phyloP scores from a whole-genome alignment of 2,888 invertebrate species.

The Hermodice carunculata region DNA sequence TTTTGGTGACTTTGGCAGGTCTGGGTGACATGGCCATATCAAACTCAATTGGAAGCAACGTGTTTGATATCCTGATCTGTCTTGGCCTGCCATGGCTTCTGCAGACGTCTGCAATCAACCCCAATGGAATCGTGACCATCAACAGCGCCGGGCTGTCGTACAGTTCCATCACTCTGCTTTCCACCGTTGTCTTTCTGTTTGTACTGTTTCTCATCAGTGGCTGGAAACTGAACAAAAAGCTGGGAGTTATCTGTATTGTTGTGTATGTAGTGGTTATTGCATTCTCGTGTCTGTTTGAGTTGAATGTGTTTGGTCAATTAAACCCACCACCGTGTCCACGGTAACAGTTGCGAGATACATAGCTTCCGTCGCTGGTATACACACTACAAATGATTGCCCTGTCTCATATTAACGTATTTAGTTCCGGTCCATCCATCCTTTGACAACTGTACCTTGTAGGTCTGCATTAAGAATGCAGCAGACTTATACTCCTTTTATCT shows the following conservation, averaged over 20 bases:
- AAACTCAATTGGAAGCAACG: conserved; percentile 67
- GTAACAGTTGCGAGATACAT: too few relatives aligned
- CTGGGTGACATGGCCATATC: conserved; percentile 68
- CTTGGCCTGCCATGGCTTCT: conserved; percentile 66
- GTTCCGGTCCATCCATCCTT: too few relatives aligned
- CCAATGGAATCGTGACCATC: conserved; percentile 79
- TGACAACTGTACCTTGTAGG: too few relatives aligned
- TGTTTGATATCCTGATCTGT: conserved; percentile 66
- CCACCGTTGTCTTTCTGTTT: conserved; percentile 81
- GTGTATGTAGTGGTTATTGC: conserved; percentile 81
- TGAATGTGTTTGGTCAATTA: conserved; percentile 90
- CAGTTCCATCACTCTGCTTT: conserved; percentile 82
- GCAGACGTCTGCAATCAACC: conserved; percentile 46
- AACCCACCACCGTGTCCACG: conserved; percentile 84
- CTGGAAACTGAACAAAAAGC: conserved; percentile 75
- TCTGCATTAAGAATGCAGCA: too few relatives aligned
- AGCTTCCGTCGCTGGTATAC: too few relatives aligned
- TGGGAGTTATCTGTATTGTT: conserved; percentile 78
- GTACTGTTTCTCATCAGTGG: conserved; percentile 78
- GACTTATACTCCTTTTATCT: too few relatives aligned
- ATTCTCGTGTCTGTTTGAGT: conserved; percentile 83
- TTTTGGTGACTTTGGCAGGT: conserved; percentile 54
- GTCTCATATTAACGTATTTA: too few relatives aligned
- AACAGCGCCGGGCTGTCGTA: conserved; percentile 86
- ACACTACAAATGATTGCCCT: too few relatives aligned